These are phyloP conservation scores for Anarsia innoxiella DNA, from an alignment of 2,888 invertebrate species.

Conservation along the genomic window DNA sequence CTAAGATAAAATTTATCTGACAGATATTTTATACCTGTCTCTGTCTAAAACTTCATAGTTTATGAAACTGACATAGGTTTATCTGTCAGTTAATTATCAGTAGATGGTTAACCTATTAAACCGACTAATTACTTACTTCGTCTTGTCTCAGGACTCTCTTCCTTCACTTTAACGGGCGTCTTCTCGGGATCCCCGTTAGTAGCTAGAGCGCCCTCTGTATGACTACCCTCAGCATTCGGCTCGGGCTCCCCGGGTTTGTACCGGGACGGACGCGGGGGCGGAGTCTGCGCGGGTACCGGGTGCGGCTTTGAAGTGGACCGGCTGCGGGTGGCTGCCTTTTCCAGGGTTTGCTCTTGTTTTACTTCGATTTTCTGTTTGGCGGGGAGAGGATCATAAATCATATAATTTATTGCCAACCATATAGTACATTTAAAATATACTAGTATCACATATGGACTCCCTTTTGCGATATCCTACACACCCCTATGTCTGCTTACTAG, in stretches of 20 bases:
- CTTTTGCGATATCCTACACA: too few species aligned
- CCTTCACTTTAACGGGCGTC: conserved; percentile 36
- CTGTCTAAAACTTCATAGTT: too few species aligned
- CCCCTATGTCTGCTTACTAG: too few species aligned
- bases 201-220: conserved; percentile 47
- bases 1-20: too few species aligned
- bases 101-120: too few species aligned
- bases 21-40: too few species aligned
- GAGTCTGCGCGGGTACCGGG: conserved; percentile 30
- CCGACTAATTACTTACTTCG: conserved; percentile 49
- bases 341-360: conserved; percentile 60
- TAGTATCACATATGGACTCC: too few species aligned
- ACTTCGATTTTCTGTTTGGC: conserved; percentile 68
- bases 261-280: conserved; percentile 48
- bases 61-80: too few species aligned
- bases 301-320: conserved; percentile 47
- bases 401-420: too few species aligned
- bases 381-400: too few species aligned
- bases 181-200: conserved; percentile 23
- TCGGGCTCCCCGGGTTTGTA: conserved; percentile 56
- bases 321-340: conserved; percentile 46
- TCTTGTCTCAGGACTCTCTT: conserved; percentile 46
- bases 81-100: too few species aligned
- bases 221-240: conserved; percentile 50
- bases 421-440: too few species aligned